Base-by-base conservation (phyloP, 2,888 invertebrate genomes). In the Acanthosepion lycidas region DNA sequence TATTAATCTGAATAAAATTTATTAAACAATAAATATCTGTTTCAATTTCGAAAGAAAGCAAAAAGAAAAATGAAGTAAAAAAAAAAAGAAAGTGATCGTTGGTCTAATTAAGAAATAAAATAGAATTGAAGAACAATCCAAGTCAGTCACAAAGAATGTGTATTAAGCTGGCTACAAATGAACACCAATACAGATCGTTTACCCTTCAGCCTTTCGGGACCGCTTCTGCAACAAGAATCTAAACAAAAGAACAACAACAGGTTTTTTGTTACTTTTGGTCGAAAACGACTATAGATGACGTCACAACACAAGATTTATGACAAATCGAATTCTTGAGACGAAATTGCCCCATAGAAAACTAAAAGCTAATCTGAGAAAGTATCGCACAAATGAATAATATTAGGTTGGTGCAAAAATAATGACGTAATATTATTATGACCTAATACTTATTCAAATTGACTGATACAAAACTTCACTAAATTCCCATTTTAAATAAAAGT, bases 211-310 rank as follows among this genome's bases (percentile, higher is more conserved):
- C 91, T 95, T 95, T 49, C 95, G 95, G 95, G 95, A 95, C 95
- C 96, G 96, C 95, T 96, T 96, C 95, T 95, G 95, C 95, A 96
- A 95, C 94, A 96, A 95, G 95, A 94, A 95, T 96, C 96, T 96
- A 95, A 94, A 95, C 95, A 53, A 95, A 94, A 94, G 94, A 94
- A 93, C 20, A 78, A 94, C 49, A 55, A 95, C 53, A 91, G 3
- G n/a, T 9, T n/a, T n/a, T 78, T 78, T n/a, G 9, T 78, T n/a
- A n/a, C 33, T 78, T 78, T 78, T 23, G 23, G 23, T 59, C 59
- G 1, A 59, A 20, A 59, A 59, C 23, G 23, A 59, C 59, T 59
- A 59, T 20, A 59, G 20, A 59, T 59, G 23, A 20, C 23, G 20
- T 59, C 59, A 59, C 59, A 59, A 59, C 59, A 59, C 59, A 55